phyloP scores from a whole-genome alignment of 2,888 invertebrate species.

The Ctena decussata region DNA sequence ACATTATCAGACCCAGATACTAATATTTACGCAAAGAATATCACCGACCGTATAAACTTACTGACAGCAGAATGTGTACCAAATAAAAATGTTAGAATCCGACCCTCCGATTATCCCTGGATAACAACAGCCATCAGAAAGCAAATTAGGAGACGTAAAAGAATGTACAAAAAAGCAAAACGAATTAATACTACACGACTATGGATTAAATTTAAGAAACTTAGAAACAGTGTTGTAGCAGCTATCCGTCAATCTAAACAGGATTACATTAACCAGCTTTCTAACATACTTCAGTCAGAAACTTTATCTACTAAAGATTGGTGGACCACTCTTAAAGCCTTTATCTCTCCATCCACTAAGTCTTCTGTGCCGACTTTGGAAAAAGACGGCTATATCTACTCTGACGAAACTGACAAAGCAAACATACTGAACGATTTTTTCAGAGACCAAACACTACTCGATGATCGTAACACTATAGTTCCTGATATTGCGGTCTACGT shows the following conservation, averaged over 20 bases:
- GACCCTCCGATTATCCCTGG: not conserved
- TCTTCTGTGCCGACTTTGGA: not conserved
- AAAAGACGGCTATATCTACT: too few relatives aligned
- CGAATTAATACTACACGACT: not conserved
- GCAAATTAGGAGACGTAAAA: not conserved
- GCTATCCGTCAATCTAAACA: not conserved
- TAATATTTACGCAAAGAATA: not conserved
- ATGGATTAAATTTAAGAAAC: not conserved
- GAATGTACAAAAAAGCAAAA: not conserved
- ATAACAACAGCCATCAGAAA: not conserved
- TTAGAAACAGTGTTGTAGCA: not conserved
- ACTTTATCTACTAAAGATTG: not conserved
- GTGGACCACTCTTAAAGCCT: not conserved
- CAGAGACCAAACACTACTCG: too few relatives aligned
- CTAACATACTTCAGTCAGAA: not conserved
- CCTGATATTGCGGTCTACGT: too few relatives aligned
- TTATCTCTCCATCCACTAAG: not conserved
- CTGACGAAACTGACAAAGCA: too few relatives aligned
- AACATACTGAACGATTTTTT: too few relatives aligned
- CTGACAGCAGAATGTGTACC: not conserved
- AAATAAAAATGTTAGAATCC: not conserved
- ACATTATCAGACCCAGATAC: not conserved
- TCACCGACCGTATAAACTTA: not conserved
- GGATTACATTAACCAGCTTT: not conserved
- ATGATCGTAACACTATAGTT: too few relatives aligned